These are phyloP conservation scores for Rhysida immarginata DNA, from an alignment of 1,140 invertebrate species.

Conservation along the genomic window DNA sequence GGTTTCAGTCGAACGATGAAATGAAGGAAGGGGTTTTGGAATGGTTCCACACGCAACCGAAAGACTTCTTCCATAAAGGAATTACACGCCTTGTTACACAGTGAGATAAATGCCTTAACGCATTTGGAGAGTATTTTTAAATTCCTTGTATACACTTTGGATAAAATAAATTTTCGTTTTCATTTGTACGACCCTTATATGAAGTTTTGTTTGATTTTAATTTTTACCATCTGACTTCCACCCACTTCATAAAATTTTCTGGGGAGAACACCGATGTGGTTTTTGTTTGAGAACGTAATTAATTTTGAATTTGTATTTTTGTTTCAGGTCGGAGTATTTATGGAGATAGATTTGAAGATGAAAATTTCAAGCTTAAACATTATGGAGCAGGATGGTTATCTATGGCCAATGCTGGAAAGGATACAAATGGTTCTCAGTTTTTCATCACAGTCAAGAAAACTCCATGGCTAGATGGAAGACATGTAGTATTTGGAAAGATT, in stretches of 20 bases:
- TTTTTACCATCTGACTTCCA: conserved; percentile 15
- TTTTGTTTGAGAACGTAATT: background rate
- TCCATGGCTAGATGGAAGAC: conserved; percentile 76
- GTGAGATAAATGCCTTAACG: too few species aligned
- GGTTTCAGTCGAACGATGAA: too few species aligned
- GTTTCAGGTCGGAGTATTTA: conserved; percentile 72
- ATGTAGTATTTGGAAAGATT: conserved; percentile 43
- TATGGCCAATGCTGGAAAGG: conserved; percentile 91
- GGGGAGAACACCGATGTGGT: background rate
- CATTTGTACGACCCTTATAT: too few species aligned
- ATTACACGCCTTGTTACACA: too few species aligned
- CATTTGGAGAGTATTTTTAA: too few species aligned
- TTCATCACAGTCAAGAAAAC: conserved; percentile 88
- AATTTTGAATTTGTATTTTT: conserved; percentile 10
- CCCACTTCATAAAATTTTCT: background rate
- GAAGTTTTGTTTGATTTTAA: too few species aligned
- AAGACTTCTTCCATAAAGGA: too few species aligned
- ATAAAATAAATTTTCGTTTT: too few species aligned
- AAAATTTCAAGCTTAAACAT: conserved; percentile 76
- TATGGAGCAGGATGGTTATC: conserved; percentile 46
- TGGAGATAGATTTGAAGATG: conserved; percentile 82
- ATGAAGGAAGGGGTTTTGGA: too few species aligned
- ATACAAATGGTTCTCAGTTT: conserved; percentile 97
- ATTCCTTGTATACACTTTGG: too few species aligned
- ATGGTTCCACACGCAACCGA: too few species aligned